Conservation (phyloP, 2,888 invertebrate genomes). For the Petrolisthes cinctipes region DNA sequence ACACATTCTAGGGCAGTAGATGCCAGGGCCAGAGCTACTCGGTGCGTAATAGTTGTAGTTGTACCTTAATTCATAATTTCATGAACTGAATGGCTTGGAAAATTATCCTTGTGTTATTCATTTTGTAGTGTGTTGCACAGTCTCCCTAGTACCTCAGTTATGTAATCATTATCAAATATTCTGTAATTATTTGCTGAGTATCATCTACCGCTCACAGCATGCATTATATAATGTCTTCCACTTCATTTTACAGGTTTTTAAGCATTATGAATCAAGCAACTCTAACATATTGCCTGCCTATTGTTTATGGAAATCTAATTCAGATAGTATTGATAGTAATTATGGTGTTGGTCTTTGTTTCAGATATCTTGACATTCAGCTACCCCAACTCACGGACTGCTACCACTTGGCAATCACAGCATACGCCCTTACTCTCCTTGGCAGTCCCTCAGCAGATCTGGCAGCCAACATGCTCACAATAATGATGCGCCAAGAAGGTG, state of each 20-base stretch:
- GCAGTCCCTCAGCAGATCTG: constrained; percentile 69
- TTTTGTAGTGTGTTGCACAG: too few relatives aligned
- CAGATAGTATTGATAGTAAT: background rate
- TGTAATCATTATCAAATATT: too few relatives aligned
- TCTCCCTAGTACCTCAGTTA: too few relatives aligned
- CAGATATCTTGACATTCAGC: constrained; percentile 69
- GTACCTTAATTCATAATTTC: too few relatives aligned
- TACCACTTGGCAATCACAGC: constrained; percentile 73
- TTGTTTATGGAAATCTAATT: background rate
- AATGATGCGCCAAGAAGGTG: constrained; percentile 12
- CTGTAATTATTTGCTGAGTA: too few relatives aligned
- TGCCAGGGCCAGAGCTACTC: constrained; percentile 30
- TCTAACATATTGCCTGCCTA: background rate
- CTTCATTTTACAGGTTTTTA: constrained; percentile 20
- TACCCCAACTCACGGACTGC: constrained; percentile 69
- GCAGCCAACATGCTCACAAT: constrained; percentile 68
- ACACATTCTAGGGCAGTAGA: constrained; percentile 34
- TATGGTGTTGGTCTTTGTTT: background rate
- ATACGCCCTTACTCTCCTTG: constrained; percentile 71
- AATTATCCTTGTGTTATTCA: too few relatives aligned
- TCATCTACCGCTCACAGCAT: background rate
- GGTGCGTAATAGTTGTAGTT: constrained; percentile 23
- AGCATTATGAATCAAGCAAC: too few relatives aligned
- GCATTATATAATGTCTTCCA: background rate
- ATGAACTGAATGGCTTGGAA: too few relatives aligned